Evolutionary conservation across 2,113 vertebrate species (phyloP).

Genomic region (Osmerus mordax): DNA sequence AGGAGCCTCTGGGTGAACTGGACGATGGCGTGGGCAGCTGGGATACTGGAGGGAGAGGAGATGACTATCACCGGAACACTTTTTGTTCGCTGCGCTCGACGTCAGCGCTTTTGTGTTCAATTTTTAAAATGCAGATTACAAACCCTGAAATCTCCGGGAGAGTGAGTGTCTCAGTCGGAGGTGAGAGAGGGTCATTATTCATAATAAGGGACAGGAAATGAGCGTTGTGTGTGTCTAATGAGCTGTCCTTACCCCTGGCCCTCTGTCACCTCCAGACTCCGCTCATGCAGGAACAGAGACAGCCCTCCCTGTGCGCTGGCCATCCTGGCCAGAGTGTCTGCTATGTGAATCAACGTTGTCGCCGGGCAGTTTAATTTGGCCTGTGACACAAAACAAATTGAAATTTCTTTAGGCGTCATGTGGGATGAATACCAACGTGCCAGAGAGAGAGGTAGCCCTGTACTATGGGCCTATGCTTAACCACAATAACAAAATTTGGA

Average conservation of each 20-base stretch:
- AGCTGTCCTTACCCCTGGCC: slow-evolving; percentile 72
- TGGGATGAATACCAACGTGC: slow-evolving; percentile 6
- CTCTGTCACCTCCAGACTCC: slow-evolving; percentile 62
- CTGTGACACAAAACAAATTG: slow-evolving; percentile 60
- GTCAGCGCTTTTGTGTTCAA: too few relatives aligned
- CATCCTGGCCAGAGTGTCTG: slow-evolving; percentile 86
- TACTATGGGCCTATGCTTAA: too few relatives aligned
- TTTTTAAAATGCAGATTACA: too few relatives aligned
- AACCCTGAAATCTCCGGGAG: too few relatives aligned
- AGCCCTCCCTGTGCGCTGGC: slow-evolving; percentile 84
- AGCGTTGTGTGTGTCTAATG: not conserved
- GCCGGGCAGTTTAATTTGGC: slow-evolving; percentile 72
- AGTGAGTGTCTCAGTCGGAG: too few relatives aligned
- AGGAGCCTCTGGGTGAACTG: slow-evolving; percentile 88
- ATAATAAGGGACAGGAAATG: not conserved
- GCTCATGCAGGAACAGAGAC: slow-evolving; percentile 82
- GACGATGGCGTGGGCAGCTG: slow-evolving; percentile 79
- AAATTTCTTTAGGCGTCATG: slow-evolving; percentile 20
- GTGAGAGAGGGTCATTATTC: not conserved
- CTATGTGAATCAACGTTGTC: slow-evolving; percentile 79
- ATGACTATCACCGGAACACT: not conserved
- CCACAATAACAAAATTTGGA: too few relatives aligned
- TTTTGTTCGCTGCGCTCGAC: too few relatives aligned
- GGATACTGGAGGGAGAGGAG: slow-evolving; percentile 65
- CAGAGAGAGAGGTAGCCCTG: not conserved